These are phyloP conservation scores for Colostygia pectinataria DNA, from an alignment of 2,888 invertebrate genomes.

Conservation along the genomic window DNA sequence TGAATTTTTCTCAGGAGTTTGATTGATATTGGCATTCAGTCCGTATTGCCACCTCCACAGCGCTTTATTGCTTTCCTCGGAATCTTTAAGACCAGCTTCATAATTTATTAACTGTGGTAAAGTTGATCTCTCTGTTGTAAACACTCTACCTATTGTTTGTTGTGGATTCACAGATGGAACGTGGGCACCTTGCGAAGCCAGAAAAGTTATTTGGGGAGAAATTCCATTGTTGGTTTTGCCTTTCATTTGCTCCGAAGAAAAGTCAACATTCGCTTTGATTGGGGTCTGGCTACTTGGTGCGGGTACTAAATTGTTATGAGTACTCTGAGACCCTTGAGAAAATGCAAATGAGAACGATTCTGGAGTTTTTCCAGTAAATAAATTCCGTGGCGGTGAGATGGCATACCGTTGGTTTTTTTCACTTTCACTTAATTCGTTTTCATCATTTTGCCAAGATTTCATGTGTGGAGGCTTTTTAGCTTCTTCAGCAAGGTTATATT, in stretches of 20 bases:
- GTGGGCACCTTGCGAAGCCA: slow-evolving; percentile 75
- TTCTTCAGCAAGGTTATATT: slow-evolving; percentile 77
- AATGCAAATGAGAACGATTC: slow-evolving; percentile 75
- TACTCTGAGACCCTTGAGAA: slow-evolving; percentile 49
- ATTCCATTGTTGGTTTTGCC: slow-evolving; percentile 60
- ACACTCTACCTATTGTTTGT: slow-evolving; percentile 58
- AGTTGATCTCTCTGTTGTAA: slow-evolving; percentile 60
- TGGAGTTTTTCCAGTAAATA: slow-evolving; percentile 74
- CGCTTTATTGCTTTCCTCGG: slow-evolving; percentile 66
- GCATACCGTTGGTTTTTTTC: slow-evolving; percentile 48
- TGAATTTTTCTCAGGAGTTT: slow-evolving; percentile 60
- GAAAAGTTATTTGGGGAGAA: slow-evolving; percentile 74
- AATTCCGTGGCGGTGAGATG: slow-evolving; percentile 50
- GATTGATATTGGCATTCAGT: slow-evolving; percentile 57
- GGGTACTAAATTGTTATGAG: slow-evolving; percentile 59
- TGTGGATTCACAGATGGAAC: slow-evolving; percentile 59
- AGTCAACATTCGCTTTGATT: slow-evolving; percentile 58
- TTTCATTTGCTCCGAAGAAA: slow-evolving; percentile 57
- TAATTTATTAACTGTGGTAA: slow-evolving; percentile 74
- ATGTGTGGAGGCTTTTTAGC: slow-evolving; percentile 66
- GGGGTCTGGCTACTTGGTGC: slow-evolving; percentile 60
- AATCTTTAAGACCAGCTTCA: slow-evolving; percentile 61
- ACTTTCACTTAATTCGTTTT: slow-evolving; percentile 52
- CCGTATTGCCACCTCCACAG: slow-evolving; percentile 79
- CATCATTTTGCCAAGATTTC: slow-evolving; percentile 63